Base-by-base conservation (phyloP, 2,888 invertebrate species). In the Ochropacha duplaris region DNA sequence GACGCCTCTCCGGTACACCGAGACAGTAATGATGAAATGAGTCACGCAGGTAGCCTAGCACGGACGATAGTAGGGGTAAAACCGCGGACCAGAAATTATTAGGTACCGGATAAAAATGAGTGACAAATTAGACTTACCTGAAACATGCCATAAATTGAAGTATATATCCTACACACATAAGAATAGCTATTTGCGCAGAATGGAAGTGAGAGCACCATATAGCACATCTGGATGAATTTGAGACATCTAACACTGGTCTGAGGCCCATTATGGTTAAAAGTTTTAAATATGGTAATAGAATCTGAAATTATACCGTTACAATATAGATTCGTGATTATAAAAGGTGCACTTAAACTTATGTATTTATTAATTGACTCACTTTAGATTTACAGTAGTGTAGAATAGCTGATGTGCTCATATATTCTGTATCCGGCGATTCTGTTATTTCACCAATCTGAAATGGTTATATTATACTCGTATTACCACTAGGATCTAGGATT, bases 341-440 rank as follows among this genome's bases (percentile, higher is more conserved):
- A 31, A 31, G 31, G 3, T 31, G 31, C 12, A 31, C 12, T 26
- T 12, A 16, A 2, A 11, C 3, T 12, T 31, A 31, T 11, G 16
- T 11, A 11, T 12, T 12, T 24, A 54, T 1, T 26, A 24, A n/a
- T 22, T 56, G 12, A 59, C 63, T 69, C 78, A 94, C 94, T 92
- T 96, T 96, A 57, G 94, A 94, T 90, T 97, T 96, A 91, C 97
- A 97, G 77, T 96, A 96, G 81, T 95, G 94, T 79, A 97, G 93
- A 66, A 97, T 95, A 11, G 96, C 96, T 12, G 97, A 96, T 31
- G 96, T 96, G 71, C 96, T 96, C 83, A 95, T 93, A 68, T 94
- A 94, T 68, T 95, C 94, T 49, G 94, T 94, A 75, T 94, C 94
- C 61, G 95, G 95, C 62, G 94, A 94, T 76, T 96, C 96, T 0